Base-by-base conservation (phyloP, 2,113 vertebrate genomes). In the Gymnobelideus leadbeateri region DNA sequence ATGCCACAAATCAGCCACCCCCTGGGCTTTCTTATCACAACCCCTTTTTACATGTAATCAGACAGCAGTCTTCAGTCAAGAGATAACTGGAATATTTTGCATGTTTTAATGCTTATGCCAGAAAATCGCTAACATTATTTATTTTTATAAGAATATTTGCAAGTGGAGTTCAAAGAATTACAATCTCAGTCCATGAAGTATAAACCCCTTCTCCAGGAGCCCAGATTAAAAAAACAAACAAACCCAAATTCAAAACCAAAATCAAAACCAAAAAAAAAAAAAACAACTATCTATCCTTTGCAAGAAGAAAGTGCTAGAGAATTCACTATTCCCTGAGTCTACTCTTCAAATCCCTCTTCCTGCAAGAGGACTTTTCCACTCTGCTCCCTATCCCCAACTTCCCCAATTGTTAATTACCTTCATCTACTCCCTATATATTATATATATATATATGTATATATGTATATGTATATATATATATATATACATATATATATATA, bases 121-220 rank as follows among this genome's bases (percentile, higher is more conserved):
- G 68, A 43, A 84, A 84, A 84, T 43, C 6, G 21, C 43, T 43
- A 19, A 84, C 68, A 0, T 92, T 51, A 24, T 90, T 94, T 53
- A 89, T 55, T 93, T 68, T 94, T 10, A 19, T 94, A 16, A 53
- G 43, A n/a, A 97, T 93, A 92, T 21, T 7, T 89, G 16, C 9
- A 54, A 3, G 6, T 94, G 3, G 46, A 89, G 90, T 84, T 43
- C 37, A 43, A 21, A 84, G 68, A 43, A n/a, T 43, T 84, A 84
- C 7, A 43, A 23, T 84, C 19, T 84, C 19, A 84, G 37, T 23
- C 19, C n/a, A 21, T 84, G 68, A 84, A 43, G n/a, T n/a, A 84
- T 84, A 21, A 84, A 43, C 43, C n/a, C n/a, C n/a, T 84, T 84
- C 68, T 43, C 21, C 19, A 84, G n/a, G 16, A 43, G 19, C 3